Evolutionary conservation across 1,140 invertebrate species (phyloP).

Genomic region (Oedothorax gibbosus): DNA sequence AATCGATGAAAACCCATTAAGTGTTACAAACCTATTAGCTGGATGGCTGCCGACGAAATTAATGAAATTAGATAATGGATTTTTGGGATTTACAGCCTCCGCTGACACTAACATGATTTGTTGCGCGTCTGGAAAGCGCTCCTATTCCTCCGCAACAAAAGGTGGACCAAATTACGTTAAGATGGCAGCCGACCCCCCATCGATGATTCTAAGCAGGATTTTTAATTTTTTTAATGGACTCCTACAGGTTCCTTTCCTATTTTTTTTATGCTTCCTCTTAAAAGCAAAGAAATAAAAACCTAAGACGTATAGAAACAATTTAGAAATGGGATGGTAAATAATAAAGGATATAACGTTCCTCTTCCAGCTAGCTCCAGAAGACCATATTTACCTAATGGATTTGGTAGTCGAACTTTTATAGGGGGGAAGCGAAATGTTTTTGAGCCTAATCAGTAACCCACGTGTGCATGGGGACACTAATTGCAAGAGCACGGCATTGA

Average conservation of each 20-base stretch:
- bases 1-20: constrained; percentile 61
- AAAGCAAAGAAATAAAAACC: neutral
- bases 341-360: constrained; percentile 44
- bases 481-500: constrained; percentile 21
- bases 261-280: constrained; percentile 1
- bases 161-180: constrained; percentile 54
- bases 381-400: constrained; percentile 58
- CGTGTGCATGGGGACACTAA: constrained; percentile 27
- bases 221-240: constrained; percentile 62
- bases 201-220: constrained; percentile 49
- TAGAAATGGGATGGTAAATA: constrained; percentile 60
- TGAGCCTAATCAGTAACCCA: constrained; percentile 41
- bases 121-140: constrained; percentile 41
- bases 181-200: constrained; percentile 15
- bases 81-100: constrained; percentile 54
- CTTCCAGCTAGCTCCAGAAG: neutral
- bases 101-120: constrained; percentile 60
- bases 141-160: constrained; percentile 33
- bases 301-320: constrained; percentile 50
- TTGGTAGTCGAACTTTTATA: neutral
- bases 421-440: neutral
- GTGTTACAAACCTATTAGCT: constrained; percentile 61
- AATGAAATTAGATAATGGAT: constrained; percentile 61
- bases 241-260: constrained; percentile 50
- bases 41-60: constrained; percentile 60